These are phyloP conservation scores for Musca vetustissima DNA, from an alignment of 1,140 invertebrate species.

Conservation along the genomic window DNA sequence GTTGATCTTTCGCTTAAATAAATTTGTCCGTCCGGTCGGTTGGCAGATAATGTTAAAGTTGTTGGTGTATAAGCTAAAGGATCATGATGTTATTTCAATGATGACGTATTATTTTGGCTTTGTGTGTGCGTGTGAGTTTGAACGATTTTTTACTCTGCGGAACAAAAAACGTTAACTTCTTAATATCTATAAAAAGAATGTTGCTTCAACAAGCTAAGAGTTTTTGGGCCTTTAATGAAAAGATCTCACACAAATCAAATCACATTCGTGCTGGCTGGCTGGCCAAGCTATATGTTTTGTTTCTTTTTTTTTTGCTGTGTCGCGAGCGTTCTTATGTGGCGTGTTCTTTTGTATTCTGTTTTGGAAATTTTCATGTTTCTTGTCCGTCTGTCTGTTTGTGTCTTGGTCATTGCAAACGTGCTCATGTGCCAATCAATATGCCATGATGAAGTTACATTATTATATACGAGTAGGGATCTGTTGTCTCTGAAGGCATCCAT, in stretches of 20 bases:
- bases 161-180: no score
- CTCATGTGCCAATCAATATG: conserved; percentile 20
- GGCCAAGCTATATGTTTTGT: no score
- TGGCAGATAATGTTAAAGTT: no score
- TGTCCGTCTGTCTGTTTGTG: neutral
- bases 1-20: neutral
- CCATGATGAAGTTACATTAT: conserved; percentile 21
- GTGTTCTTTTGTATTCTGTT: neutral
- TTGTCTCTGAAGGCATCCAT: neutral
- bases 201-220: neutral
- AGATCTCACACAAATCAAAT: conserved; percentile 20
- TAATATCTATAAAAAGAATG: no score
- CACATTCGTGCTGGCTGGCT: neutral
- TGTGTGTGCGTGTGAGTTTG: no score
- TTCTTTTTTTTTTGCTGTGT: no score
- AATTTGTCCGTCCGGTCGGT: no score
- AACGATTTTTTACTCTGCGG: no score
- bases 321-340: no score
- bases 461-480: neutral
- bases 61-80: no score
- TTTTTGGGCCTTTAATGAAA: conserved; percentile 1
- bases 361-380: neutral
- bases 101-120: conserved; percentile 16
- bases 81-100: conserved; percentile 16
- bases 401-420: conserved; percentile 10